Evolutionary conservation across 2,113 vertebrate species (phyloP).

Genomic region (Mustela lutreola): DNA sequence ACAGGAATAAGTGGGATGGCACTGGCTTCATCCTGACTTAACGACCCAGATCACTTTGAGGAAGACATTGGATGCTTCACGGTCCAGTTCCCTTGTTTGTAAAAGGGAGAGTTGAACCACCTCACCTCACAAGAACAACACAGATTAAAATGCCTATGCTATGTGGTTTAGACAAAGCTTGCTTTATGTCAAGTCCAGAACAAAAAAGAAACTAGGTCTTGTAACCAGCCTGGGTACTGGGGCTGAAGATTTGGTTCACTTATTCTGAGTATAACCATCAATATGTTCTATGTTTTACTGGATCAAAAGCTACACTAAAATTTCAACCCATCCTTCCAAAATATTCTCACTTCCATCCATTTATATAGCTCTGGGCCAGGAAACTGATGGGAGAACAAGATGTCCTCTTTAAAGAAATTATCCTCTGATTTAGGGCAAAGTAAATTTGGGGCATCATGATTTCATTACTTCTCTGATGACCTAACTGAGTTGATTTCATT

Average conservation of each 20-base stretch:
- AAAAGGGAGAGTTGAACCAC: neutral
- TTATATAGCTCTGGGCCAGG: neutral
- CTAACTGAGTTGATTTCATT: neutral
- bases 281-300: neutral
- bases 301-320: slow-evolving; percentile 35
- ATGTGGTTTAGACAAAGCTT: neutral
- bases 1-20: neutral
- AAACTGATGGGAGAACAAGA: neutral
- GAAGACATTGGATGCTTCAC: neutral
- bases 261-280: neutral
- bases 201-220: neutral
- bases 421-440: neutral
- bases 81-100: neutral
- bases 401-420: neutral
- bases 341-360: neutral
- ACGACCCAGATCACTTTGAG: neutral
- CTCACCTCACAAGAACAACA: neutral
- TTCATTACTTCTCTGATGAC: neutral
- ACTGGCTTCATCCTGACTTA: neutral
- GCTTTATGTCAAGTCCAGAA: neutral
- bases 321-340: neutral
- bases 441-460: neutral
- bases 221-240: neutral
- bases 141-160: neutral
- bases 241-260: neutral